phyloP scores from a whole-genome alignment of 1,140 invertebrate genomes.

The Charaxes varanes region DNA sequence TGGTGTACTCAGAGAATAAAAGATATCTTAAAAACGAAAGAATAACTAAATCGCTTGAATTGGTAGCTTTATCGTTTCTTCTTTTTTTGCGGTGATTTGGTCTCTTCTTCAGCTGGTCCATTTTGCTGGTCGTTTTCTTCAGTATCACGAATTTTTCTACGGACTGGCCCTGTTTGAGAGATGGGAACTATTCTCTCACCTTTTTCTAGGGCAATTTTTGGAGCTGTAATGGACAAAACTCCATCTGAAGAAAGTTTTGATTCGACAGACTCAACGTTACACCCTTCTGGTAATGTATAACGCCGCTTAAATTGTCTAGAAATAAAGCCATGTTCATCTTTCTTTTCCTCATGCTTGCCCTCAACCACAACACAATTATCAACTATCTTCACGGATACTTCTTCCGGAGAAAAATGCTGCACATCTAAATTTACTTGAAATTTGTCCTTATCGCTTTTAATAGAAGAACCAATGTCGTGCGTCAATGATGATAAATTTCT shows the following conservation, averaged over 20 bases:
- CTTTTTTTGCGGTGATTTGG: slow-evolving; percentile 45
- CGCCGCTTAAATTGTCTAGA: slow-evolving; percentile 82
- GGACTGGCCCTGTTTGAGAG: slow-evolving; percentile 47
- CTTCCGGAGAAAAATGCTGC: slow-evolving; percentile 88
- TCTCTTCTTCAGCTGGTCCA: slow-evolving; percentile 29
- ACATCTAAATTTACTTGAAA: slow-evolving; percentile 87
- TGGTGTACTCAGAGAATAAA: too few species aligned
- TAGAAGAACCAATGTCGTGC: slow-evolving; percentile 46
- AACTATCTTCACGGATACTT: slow-evolving; percentile 87
- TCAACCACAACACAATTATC: slow-evolving; percentile 81
- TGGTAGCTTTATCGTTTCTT: slow-evolving; percentile 22
- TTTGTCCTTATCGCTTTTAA: slow-evolving; percentile 53
- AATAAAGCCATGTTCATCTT: slow-evolving; percentile 83
- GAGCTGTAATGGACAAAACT: slow-evolving; percentile 80
- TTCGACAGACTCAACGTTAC: slow-evolving; percentile 78
- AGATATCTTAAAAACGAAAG: too few species aligned
- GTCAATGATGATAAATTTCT: slow-evolving; percentile 33
- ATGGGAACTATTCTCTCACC: slow-evolving; percentile 45
- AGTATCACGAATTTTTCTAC: slow-evolving; percentile 35
- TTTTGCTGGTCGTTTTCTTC: slow-evolving; percentile 31
- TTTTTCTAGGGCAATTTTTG: slow-evolving; percentile 46
- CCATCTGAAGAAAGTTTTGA: slow-evolving; percentile 86
- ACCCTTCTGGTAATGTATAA: slow-evolving; percentile 82
- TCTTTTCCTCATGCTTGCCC: slow-evolving; percentile 84
- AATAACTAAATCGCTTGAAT: too few species aligned